Conservation (phyloP, 1,140 invertebrate species). For the Theocolax elegans region DNA sequence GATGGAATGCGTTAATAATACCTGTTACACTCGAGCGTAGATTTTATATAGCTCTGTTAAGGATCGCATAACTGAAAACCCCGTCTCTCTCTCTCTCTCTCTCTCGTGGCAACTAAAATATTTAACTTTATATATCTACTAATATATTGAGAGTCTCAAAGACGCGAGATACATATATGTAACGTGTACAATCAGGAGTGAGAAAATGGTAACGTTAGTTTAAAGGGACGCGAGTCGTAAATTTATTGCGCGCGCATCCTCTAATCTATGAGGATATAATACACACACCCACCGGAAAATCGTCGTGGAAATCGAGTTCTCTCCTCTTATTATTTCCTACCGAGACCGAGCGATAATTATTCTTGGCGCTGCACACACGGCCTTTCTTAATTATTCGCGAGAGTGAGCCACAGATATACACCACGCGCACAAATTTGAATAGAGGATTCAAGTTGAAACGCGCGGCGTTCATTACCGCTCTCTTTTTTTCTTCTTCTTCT, state of each 20-base stretch:
- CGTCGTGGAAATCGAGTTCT: slow-evolving; percentile 30
- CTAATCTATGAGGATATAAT: neutral
- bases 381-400: slow-evolving; percentile 24
- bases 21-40: too few species aligned
- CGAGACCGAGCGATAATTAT: slow-evolving; percentile 27
- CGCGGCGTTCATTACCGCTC: slow-evolving; percentile 10
- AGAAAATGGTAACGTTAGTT: neutral
- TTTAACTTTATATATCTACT: too few species aligned
- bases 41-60: too few species aligned
- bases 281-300: slow-evolving; percentile 23
- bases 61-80: too few species aligned
- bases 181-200: too few species aligned
- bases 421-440: slow-evolving; percentile 20
- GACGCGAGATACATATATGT: too few species aligned
- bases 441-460: neutral
- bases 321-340: slow-evolving; percentile 31
- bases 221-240: slow-evolving; percentile 19
- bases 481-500: neutral
- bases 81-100: too few species aligned
- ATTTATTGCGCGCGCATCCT: slow-evolving; percentile 7
- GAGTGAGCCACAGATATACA: too few species aligned
- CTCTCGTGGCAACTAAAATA: too few species aligned
- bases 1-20: too few species aligned
- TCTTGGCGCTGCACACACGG: neutral
- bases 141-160: too few species aligned